Base-by-base conservation (phyloP, 2,797 vertebrate species). In the Lycodopsis pacificus region DNA sequence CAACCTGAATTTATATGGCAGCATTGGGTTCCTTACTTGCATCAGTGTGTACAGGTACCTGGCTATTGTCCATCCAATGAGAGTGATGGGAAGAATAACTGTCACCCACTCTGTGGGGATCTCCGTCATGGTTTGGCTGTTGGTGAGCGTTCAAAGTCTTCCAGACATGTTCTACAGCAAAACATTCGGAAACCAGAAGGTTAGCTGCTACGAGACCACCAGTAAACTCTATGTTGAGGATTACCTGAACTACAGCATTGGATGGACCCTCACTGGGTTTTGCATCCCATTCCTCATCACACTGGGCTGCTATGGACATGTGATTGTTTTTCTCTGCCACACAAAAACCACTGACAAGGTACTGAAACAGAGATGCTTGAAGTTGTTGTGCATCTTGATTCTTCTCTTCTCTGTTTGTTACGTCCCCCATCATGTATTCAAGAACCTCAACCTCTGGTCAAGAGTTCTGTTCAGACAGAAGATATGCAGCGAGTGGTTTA, bases 1-100 rank as follows among this genome's bases (percentile, higher is more conserved):
- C 88, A 96, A 95, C 59, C 69, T 97, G 69, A 97, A 97, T 77
- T 88, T 96, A 25, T 97, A 96, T 0, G 93, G 96, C 75, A 97
- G 96, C 88, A 96, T 97, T 17, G 93, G 95, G 4, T 97, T 97
- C 79, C 95, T 97, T 49, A 96, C 94, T 1, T 96, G 95, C 77
- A 96, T 97, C n/a, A 96, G 95, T 11, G 12, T 95, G 40, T 96
- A 95, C 79, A 94, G 95, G 20, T 96, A 96, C 84, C 84, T 96
- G 85, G 92, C 93, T 57, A 95, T 97, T 2, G 95, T 96, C 12
- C 93, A 97, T 79, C 92, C 95, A 0, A 71, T 96, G 91, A 93
- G 73, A 78, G 86, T 83, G 0, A 90, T 90, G 84, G 96, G 96
- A 22, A 76, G 94, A 46, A 94, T 94, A 62, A 87, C 81, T 38